Evolutionary conservation across 1,140 invertebrate genomes (phyloP).

Genomic region (Saxidomus purpurata): DNA sequence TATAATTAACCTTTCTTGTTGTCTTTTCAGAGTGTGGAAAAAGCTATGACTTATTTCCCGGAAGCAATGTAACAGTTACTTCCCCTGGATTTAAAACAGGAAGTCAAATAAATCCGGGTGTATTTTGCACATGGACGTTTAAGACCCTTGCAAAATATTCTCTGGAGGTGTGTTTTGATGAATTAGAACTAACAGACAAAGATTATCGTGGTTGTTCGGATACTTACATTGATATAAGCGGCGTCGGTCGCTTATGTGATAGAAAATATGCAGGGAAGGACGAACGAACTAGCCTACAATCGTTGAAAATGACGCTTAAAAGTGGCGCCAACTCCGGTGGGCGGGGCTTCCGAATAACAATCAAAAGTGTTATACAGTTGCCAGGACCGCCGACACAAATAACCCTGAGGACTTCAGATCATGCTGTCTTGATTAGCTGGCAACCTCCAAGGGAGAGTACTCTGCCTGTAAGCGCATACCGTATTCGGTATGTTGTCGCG

Average conservation of each 20-base stretch:
- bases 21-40: slow-evolving; percentile 18
- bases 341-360: neutral
- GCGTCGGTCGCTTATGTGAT: slow-evolving; percentile 6
- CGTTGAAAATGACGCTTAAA: neutral
- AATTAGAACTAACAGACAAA: neutral
- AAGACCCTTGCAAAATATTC: neutral
- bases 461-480: slow-evolving; percentile 1
- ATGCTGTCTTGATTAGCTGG: slow-evolving; percentile 17
- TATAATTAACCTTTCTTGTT: too few relatives aligned
- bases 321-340: neutral
- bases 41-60: neutral
- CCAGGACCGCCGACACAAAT: slow-evolving; percentile 25
- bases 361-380: neutral
- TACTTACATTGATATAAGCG: slow-evolving; percentile 17
- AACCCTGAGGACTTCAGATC: neutral
- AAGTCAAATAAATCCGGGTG: neutral
- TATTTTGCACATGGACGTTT: slow-evolving; percentile 35
- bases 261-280: neutral
- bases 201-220: neutral
- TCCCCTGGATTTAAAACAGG: neutral
- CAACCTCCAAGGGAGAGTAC: slow-evolving; percentile 14
- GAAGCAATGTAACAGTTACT: neutral
- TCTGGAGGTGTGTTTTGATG: neutral
- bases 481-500: slow-evolving; percentile 1
- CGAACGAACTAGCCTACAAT: neutral